Base-by-base conservation (phyloP, 2,113 vertebrate species). In the Drymodes brunneopygia region DNA sequence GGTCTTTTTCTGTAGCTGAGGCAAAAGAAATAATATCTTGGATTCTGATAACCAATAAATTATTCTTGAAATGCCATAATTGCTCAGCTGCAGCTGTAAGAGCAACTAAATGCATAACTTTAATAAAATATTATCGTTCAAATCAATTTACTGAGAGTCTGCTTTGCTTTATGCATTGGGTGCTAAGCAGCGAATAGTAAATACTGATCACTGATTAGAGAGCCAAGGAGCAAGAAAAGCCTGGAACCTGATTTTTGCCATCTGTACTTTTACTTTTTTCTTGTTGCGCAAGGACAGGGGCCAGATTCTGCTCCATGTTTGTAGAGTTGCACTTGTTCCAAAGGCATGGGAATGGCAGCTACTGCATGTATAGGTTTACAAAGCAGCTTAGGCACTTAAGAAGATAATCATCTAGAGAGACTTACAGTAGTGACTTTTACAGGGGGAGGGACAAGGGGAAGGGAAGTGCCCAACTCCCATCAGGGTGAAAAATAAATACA, bases 21-120 rank as follows among this genome's bases (percentile, higher is more conserved):
- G 81, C 56, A 57, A 83, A 94, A 92, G 70, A 77, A 95, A 92
- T 79, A 83, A 88, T 18, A 2, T 75, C 69, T 90, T 84, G 58
- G 56, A 81, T 83, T 81, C 72, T 72, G 20, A 75, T 72, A 94
- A 62, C 56, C 36, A 60, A 92, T 93, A 88, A 95, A 93, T 91
- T 95, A 72, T 86, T 81, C 64, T 88, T 70, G 87, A 96, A 94
- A 95, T 83, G 48, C 57, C 45, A 35, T 90, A 92, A 95, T 72
- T 90, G 73, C 75, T 88, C 77, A 72, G 82, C 79, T 84, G 86
- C 91, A 94, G 88, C 88, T 86, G 81, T 74, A 92, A 60, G 16
- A 83, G 51, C 65, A 79, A 74, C 84, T 67, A 86, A 91, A 53
- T 78, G 44, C 45, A 83, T 81, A 96, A 91, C 87, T 96, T 95